Evolutionary conservation across 2,797 vertebrate genomes (phyloP).

Genomic region (Oreochromis grahami): DNA sequence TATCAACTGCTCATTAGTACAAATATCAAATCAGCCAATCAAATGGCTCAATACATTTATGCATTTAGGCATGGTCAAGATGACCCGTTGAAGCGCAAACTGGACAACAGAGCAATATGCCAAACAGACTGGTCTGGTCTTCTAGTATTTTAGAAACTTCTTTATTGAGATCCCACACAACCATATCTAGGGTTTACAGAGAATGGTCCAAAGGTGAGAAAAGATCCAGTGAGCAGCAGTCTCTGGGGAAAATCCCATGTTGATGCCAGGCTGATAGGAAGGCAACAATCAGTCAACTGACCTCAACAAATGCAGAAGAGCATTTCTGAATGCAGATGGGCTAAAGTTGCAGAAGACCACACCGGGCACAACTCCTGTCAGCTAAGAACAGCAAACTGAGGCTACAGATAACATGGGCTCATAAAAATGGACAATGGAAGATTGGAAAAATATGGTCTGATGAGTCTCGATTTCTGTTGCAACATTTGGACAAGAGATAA

Average conservation of each 20-base stretch:
- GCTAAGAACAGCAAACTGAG: neutral
- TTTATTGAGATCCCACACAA: neutral
- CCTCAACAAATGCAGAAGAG: neutral
- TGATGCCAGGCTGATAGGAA: neutral
- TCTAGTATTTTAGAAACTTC: neutral
- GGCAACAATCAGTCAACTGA: neutral
- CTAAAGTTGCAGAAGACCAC: neutral
- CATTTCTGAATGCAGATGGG: neutral
- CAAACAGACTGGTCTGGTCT: neutral
- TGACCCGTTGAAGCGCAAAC: fast-evolving
- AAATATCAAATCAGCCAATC: neutral
- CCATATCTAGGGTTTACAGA: neutral
- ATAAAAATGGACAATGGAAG: neutral
- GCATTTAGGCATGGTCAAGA: neutral
- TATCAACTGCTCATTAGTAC: neutral
- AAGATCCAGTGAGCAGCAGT: neutral
- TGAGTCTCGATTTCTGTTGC: neutral
- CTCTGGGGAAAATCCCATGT: no score
- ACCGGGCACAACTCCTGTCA: neutral
- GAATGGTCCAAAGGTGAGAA: fast-evolving
- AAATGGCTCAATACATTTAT: neutral
- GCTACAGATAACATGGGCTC: neutral
- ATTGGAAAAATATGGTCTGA: fast-evolving
- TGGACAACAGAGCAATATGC: neutral
- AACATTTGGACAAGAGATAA: neutral